Evolutionary conservation across 2,113 vertebrate species (phyloP), one percentile per base, ranked within the genome.

Genomic region (Empidonax alnorum): DNA sequence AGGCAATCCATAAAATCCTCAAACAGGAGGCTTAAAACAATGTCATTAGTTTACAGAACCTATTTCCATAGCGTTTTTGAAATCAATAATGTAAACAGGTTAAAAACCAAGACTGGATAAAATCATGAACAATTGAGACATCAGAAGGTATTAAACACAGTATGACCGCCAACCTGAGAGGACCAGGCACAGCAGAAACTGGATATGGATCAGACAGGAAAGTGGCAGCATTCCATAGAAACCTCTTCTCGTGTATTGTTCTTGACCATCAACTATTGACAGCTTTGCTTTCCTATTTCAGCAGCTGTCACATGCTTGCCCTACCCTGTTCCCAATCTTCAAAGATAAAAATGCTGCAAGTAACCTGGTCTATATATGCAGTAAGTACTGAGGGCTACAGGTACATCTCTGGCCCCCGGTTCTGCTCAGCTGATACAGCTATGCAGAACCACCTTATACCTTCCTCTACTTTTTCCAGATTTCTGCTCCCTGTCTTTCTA

Each of bases 1-100:
- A 90, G 44, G 63, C 63, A 77, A 84, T 67, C 63, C 4, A 2
- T 84, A 71, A 90, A 93, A 90, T 86, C 42, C 56, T 74, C 83
- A 86, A 77, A 94, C 55, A 84, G 30, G 44, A 94, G n/a, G 72
- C 35, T 86, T 88, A 71, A 92, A 90, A 73, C 58, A 87, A 41
- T 16, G 21, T 7, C 10, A 81, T 93, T 93, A 63, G 67, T 89
- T 95, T 44, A 63, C 6, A 92, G 30, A 89, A 84, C 5, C 6
- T 65, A 84, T 90, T 89, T 90, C 65, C 61, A 87, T 55, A 92
- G 53, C 5, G 10, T 71, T 84, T 87, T 84, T 84, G 0, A 94
- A 88, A 90, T 71, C 61, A 81, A 39, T 78, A 65, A 65, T 9
- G 6, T 55, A 87, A 89, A 89, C 72, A 92, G 20, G 42, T 89